phyloP scores from a whole-genome alignment of 1,140 invertebrate species.

The Paralvinella palmiformis region DNA sequence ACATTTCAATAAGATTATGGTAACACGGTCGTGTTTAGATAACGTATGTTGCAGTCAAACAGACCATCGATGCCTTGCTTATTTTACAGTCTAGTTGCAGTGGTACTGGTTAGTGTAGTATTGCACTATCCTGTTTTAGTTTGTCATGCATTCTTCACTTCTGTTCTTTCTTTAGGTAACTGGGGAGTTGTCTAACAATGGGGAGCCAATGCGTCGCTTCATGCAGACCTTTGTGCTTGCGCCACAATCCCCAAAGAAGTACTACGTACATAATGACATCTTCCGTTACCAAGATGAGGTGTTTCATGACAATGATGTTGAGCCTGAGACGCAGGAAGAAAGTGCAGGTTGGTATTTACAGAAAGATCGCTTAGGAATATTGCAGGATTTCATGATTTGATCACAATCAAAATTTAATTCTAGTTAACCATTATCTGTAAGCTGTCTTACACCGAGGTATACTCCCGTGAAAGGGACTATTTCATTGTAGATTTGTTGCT shows the following conservation, averaged over 20 bases:
- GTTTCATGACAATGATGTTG: constrained; percentile 67
- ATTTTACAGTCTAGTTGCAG: too few relatives aligned
- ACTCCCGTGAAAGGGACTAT: too few relatives aligned
- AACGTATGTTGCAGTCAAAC: too few relatives aligned
- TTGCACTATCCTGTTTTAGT: background rate
- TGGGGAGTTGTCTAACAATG: constrained; percentile 91
- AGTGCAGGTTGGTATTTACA: constrained; percentile 9
- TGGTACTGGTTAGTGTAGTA: background rate
- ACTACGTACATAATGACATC: constrained; percentile 97
- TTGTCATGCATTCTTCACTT: background rate
- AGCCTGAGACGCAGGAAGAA: constrained; percentile 62
- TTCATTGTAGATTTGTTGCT: too few relatives aligned
- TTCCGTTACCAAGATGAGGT: constrained; percentile 93
- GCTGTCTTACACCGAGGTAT: too few relatives aligned
- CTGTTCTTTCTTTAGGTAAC: constrained; percentile 65
- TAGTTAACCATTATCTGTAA: too few relatives aligned
- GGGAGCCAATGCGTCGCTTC: constrained; percentile 91
- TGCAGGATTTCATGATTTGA: too few relatives aligned
- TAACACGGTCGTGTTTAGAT: too few relatives aligned
- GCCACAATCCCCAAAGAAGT: constrained; percentile 89
- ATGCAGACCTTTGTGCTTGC: constrained; percentile 96
- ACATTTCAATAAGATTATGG: too few relatives aligned
- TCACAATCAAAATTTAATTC: too few relatives aligned
- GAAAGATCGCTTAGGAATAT: too few relatives aligned
- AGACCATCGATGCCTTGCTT: too few relatives aligned